Base-by-base conservation (phyloP, 2,888 invertebrate genomes). In the Muschampia plurimacula region DNA sequence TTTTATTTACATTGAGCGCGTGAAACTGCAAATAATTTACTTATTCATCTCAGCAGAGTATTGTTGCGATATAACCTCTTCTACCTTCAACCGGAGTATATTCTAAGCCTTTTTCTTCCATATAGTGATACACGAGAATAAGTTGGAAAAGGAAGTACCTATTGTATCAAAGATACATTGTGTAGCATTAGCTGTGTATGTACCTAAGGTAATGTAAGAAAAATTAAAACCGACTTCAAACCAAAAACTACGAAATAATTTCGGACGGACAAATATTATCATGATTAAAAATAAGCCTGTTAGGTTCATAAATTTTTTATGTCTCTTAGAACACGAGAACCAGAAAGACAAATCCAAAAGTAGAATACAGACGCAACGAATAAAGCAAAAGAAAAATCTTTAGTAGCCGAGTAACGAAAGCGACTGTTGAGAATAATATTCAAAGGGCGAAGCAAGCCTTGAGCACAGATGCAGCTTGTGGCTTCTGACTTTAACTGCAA, bases 21-120 rank as follows among this genome's bases (percentile, higher is more conserved):
- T 32, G 22, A 65, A 12, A 65, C 55, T 65, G 57, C 57, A 65
- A 70, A 70, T 70, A 13, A 65, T 59, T 65, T 59, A 65, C 59
- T 65, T 65, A 70, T 70, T 65, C 59, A 70, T 70, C 22, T 59
- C 65, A 65, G 55, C 32, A 32, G 32, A 70, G 59, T 59, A 36
- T 70, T 46, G 15, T 62, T 36, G 32, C 32, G 2, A 13, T 22
- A 9, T 9, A 6, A 12, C 9, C 10, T 4, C 32, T 1, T 12
- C 12, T 59, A 28, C 57, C 8, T 52, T 15, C 15, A 52, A 52
- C 52, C 8, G 52, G 2, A 15, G 15, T 52, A n/a, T 52, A 52
- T 52, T 8, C 9, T n/a, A 52, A 22, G 9, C 15, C 15, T 22
- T 52, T 49, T 52, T 22, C 15, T 2, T 52, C 15, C 52, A 52